phyloP scores from a whole-genome alignment of 2,797 vertebrate genomes.

The Adrianichthys oophorus region DNA sequence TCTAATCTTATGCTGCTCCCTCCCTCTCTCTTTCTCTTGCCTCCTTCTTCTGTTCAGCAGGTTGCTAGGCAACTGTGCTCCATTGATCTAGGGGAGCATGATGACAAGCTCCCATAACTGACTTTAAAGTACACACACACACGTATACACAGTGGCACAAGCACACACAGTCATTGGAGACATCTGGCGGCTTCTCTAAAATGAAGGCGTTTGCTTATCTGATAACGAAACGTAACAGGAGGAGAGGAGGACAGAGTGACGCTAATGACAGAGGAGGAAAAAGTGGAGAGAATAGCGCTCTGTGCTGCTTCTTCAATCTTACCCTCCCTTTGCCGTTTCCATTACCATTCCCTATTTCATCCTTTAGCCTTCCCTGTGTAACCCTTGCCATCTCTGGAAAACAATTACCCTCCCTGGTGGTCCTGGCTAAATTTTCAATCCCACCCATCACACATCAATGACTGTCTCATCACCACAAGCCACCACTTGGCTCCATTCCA shows the following conservation, averaged over 20 bases:
- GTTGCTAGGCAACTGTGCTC: slow-evolving; percentile 84
- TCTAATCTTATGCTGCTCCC: slow-evolving; percentile 56
- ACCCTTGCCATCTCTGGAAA: slow-evolving; percentile 61
- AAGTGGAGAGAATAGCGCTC: slow-evolving; percentile 47
- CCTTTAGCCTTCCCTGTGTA: slow-evolving; percentile 30
- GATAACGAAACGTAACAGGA: slow-evolving; percentile 62
- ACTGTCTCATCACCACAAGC: slow-evolving; percentile 51
- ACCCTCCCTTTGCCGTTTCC: slow-evolving; percentile 17
- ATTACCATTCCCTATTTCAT: slow-evolving; percentile 44
- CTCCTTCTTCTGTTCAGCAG: slow-evolving; percentile 73
- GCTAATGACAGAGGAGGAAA: slow-evolving; percentile 50
- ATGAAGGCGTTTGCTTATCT: slow-evolving; percentile 60
- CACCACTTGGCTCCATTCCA: slow-evolving; percentile 50
- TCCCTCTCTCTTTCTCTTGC: slow-evolving; percentile 29
- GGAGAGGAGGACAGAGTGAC: slow-evolving; percentile 44
- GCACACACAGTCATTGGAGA: slow-evolving; percentile 51
- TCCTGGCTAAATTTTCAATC: slow-evolving; percentile 59
- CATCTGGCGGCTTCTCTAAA: slow-evolving; percentile 61
- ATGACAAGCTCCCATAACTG: slow-evolving; percentile 82
- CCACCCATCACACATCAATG: slow-evolving; percentile 53
- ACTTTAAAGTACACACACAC: slow-evolving; percentile 62
- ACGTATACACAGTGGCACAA: slow-evolving; percentile 13
- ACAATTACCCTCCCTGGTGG: slow-evolving; percentile 56
- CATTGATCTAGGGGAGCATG: slow-evolving; percentile 79
- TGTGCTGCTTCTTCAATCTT: slow-evolving; percentile 42